A percentile compares a stretch with the other conserved stretches of the same genome.
phyloP scores from a whole-genome alignment of 2,888 invertebrate genomes.

The Nomada ferruginata region DNA sequence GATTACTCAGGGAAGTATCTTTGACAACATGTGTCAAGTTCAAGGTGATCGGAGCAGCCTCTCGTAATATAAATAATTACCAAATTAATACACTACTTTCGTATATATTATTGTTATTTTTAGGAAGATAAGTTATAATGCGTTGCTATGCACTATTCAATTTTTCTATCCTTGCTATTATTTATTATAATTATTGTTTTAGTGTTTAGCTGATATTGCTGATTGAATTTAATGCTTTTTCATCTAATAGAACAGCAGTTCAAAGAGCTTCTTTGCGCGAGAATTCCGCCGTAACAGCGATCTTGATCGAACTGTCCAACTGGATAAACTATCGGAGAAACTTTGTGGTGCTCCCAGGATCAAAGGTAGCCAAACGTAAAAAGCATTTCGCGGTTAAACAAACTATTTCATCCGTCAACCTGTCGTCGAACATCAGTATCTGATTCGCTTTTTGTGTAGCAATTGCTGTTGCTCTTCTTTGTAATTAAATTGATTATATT shows the following conservation, averaged over 20 bases:
- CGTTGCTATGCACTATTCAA: too few relatives aligned
- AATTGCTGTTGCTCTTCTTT: background rate
- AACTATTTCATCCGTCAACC: constrained; percentile 38
- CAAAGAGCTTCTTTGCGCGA: constrained; percentile 19
- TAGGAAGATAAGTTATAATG: too few relatives aligned
- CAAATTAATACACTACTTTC: too few relatives aligned
- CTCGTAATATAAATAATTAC: too few relatives aligned
- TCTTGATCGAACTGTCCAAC: constrained; percentile 40
- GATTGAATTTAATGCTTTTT: background rate
- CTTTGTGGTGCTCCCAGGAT: constrained; percentile 14
- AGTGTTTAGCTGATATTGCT: background rate
- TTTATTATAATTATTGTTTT: background rate
- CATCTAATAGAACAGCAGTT: background rate
- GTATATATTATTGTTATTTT: too few relatives aligned
- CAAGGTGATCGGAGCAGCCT: too few relatives aligned
- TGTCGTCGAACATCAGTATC: constrained; percentile 5
- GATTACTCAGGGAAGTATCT: too few relatives aligned
- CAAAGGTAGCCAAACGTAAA: constrained; percentile 21
- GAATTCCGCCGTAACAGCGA: constrained; percentile 9
- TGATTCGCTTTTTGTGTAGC: background rate
- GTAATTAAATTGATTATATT: background rate
- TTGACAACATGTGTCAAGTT: too few relatives aligned
- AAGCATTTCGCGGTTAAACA: constrained; percentile 31
- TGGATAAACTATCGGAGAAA: constrained; percentile 46
- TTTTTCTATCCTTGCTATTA: too few relatives aligned